These are phyloP conservation scores for Cyphomyrmex costatus DNA, from an alignment of 1,140 invertebrate genomes.

Conservation along the genomic window DNA sequence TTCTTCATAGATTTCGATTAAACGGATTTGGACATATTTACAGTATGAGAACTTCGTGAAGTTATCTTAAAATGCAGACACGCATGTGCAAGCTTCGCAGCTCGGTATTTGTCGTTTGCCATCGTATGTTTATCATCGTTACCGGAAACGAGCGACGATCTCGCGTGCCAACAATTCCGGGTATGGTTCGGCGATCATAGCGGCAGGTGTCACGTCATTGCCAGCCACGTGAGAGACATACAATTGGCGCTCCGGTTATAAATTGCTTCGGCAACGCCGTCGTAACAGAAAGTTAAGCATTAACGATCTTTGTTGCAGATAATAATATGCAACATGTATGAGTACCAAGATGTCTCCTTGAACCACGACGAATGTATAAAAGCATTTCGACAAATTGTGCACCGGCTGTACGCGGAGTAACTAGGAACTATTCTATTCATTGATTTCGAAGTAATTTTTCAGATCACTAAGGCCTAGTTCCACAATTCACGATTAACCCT, in stretches of 20 bases:
- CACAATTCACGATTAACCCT: too few species aligned
- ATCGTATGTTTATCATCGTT: background rate
- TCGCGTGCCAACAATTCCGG: constrained; percentile 34
- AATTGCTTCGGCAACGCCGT: constrained; percentile 8
- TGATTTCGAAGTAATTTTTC: background rate
- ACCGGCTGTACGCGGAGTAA: background rate
- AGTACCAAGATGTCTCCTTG: background rate
- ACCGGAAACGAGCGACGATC: background rate
- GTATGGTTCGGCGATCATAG: constrained; percentile 34
- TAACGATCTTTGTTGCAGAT: constrained; percentile 20
- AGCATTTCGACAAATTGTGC: background rate
- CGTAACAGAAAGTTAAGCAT: constrained; percentile 26
- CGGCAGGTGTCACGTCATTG: constrained; percentile 3
- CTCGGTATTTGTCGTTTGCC: background rate
- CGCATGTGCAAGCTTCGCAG: background rate
- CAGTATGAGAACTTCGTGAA: background rate
- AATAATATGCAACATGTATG: background rate
- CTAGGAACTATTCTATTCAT: background rate
- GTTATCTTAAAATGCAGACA: background rate
- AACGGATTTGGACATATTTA: background rate
- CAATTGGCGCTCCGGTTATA: constrained; percentile 24
- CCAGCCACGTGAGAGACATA: constrained; percentile 14
- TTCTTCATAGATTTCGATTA: background rate
- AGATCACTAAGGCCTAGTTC: too few species aligned
- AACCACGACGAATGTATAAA: background rate